Percentiles rank a stretch among this genome's conserved stretches.
phyloP scores from a whole-genome alignment of 2,888 invertebrate genomes.

The Tridacna gigas region DNA sequence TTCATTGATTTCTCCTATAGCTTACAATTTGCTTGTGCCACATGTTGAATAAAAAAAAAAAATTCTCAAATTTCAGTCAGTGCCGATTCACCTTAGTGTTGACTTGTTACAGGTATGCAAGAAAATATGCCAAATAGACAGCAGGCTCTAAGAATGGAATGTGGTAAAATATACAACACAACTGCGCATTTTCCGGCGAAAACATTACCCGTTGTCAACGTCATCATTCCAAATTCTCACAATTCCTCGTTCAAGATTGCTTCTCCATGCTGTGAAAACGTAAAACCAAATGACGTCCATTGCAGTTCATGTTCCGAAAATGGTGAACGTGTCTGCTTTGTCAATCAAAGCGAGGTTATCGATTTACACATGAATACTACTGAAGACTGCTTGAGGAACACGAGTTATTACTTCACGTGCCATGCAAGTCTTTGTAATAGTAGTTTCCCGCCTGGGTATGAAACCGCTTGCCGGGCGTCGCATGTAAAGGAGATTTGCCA shows the following conservation, averaged over 20 bases:
- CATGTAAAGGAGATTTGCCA: neutral
- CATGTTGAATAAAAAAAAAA: too few species aligned
- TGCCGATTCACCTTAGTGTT: too few species aligned
- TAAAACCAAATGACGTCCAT: neutral
- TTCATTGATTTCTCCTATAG: too few species aligned
- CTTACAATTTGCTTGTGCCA: too few species aligned
- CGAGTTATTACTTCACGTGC: constrained; percentile 7
- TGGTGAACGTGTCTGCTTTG: constrained; percentile 3
- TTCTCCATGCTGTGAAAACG: constrained; percentile 7
- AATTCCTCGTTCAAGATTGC: neutral
- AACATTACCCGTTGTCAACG: neutral
- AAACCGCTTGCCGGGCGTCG: neutral
- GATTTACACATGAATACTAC: neutral
- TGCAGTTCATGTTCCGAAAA: neutral
- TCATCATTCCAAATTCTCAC: neutral
- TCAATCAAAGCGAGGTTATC: neutral
- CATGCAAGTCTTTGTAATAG: constrained; percentile 5
- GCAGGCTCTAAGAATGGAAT: neutral
- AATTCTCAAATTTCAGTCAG: too few species aligned
- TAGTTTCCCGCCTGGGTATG: neutral
- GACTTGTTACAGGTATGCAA: too few species aligned
- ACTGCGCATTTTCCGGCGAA: neutral
- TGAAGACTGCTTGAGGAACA: neutral
- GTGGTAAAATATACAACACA: neutral
- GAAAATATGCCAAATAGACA: too few species aligned